Evolutionary conservation across 2,888 invertebrate species (phyloP).

Genomic region (Caenorhabditis sinica): DNA sequence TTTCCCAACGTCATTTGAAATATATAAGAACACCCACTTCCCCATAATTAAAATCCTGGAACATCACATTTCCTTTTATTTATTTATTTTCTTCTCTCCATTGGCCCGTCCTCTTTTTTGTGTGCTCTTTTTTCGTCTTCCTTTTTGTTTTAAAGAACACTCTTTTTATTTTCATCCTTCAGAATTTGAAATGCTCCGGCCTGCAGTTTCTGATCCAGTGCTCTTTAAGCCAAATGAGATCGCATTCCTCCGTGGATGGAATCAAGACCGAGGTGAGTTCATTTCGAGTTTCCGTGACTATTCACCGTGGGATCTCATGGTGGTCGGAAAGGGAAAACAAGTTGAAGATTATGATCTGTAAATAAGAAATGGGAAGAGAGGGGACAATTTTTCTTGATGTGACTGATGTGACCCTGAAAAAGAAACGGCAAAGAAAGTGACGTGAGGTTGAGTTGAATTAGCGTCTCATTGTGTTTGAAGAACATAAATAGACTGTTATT

Average conservation of each 20-base stretch:
- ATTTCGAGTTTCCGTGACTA: neutral
- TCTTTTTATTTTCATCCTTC: conserved; percentile 9
- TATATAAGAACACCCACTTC: conserved; percentile 3
- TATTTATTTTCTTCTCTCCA: conserved; percentile 2
- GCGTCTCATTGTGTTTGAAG: conserved; percentile 1
- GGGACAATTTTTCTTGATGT: neutral
- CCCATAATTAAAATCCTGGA: conserved; percentile 29
- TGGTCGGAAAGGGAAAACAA: conserved; percentile 6
- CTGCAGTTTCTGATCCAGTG: conserved; percentile 68
- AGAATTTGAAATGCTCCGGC: conserved; percentile 48
- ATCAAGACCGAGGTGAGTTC: conserved; percentile 45
- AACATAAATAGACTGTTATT: neutral
- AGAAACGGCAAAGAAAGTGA: conserved; percentile 15
- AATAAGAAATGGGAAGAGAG: neutral
- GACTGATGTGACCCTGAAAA: conserved; percentile 16
- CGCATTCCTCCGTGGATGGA: conserved; percentile 65
- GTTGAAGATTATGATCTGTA: conserved; percentile 30
- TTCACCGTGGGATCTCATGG: neutral
- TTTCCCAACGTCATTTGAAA: conserved; percentile 17
- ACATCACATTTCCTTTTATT: conserved; percentile 38
- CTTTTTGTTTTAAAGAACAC: conserved; percentile 12
- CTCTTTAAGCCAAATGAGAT: conserved; percentile 65
- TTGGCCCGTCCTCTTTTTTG: neutral
- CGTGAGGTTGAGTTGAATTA: conserved; percentile 16
- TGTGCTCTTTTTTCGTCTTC: neutral